Conservation (phyloP, 2,113 vertebrate genomes). For the Sturnus vulgaris region DNA sequence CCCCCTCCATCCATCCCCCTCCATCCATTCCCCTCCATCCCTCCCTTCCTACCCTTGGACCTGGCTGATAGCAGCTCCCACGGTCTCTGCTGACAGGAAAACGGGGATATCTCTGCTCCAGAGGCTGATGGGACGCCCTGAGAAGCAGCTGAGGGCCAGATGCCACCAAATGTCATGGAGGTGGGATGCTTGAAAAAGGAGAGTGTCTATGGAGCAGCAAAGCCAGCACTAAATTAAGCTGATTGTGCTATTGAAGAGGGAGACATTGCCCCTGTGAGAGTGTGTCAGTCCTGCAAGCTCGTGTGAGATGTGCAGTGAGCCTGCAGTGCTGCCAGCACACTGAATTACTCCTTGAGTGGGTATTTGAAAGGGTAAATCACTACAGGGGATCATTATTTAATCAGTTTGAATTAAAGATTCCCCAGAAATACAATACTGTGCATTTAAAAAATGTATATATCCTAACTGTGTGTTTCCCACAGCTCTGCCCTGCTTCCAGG, state of each 20-base stretch:
- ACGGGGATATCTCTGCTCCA: background rate
- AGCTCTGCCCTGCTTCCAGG: background rate
- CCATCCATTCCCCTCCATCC: background rate
- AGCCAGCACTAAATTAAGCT: background rate
- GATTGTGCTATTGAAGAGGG: background rate
- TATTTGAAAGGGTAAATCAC: background rate
- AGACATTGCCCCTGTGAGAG: background rate
- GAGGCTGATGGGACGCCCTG: background rate
- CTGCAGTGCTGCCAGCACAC: background rate
- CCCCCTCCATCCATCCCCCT: too few species aligned
- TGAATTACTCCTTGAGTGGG: background rate
- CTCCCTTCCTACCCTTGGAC: accelerated
- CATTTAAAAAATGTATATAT: background rate
- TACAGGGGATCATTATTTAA: background rate
- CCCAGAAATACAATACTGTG: background rate
- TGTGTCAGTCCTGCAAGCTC: background rate
- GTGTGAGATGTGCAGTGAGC: background rate
- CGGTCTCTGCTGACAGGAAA: background rate
- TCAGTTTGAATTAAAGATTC: background rate
- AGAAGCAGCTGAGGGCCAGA: background rate
- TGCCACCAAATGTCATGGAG: background rate
- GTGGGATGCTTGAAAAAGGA: accelerated
- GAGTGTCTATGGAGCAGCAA: background rate
- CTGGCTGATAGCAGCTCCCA: background rate
- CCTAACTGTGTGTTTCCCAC: background rate